A percentile compares a stretch with the other conserved stretches of the same genome.
Evolutionary conservation across 2,797 vertebrate genomes (phyloP).

Genomic region (Triplophysa bombifrons): DNA sequence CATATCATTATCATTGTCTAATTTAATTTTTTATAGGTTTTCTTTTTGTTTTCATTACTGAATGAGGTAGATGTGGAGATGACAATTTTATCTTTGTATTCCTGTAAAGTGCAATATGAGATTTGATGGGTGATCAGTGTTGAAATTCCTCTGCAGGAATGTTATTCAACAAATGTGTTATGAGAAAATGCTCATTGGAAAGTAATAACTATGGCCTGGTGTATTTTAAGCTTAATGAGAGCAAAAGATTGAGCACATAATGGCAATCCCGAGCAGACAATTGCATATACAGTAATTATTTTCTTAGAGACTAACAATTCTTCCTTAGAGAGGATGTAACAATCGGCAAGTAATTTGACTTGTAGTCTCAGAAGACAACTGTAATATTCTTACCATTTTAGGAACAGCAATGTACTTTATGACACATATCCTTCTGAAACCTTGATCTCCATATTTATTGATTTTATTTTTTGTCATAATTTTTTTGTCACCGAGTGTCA

Average conservation of each 20-base stretch:
- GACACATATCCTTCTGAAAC: too few species aligned
- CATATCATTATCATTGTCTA: background rate
- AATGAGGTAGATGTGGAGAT: background rate
- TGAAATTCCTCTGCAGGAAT: slow-evolving; percentile 6
- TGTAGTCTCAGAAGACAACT: background rate
- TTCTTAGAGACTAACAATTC: slow-evolving; percentile 13
- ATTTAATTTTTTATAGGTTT: background rate
- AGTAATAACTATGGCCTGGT: slow-evolving; percentile 8
- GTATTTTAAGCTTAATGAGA: slow-evolving; percentile 14
- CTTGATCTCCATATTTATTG: too few species aligned
- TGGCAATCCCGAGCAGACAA: slow-evolving; percentile 19
- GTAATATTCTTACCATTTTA: slow-evolving; percentile 1
- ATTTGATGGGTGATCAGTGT: background rate
- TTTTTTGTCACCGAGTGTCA: too few species aligned
- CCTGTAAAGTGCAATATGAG: background rate
- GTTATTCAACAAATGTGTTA: background rate
- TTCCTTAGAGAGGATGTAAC: background rate
- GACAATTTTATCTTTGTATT: slow-evolving; percentile 2
- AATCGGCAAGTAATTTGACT: background rate
- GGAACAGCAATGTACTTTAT: background rate
- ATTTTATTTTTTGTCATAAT: too few species aligned
- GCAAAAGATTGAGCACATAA: background rate
- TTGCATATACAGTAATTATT: slow-evolving; percentile 22
- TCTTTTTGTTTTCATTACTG: background rate
- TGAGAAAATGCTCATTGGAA: slow-evolving; percentile 22